A percentile compares a stretch with the other conserved stretches of the same genome.
Evolutionary conservation across 2,797 vertebrate species (phyloP).

Genomic region (Eutrigla gurnardus): DNA sequence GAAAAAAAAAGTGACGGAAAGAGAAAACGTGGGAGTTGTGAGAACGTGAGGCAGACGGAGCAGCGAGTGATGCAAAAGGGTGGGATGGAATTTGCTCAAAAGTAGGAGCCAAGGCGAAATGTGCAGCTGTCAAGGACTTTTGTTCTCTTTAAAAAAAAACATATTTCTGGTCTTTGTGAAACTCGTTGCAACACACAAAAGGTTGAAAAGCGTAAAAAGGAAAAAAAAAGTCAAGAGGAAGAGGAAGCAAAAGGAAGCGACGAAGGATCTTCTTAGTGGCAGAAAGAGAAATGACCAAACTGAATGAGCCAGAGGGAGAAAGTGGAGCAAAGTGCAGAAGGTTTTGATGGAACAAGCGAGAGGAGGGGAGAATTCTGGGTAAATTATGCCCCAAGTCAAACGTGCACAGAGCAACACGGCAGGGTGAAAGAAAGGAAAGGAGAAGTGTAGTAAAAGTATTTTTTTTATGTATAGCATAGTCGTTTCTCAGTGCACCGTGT

Average conservation of each 20-base stretch:
- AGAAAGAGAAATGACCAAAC: not conserved
- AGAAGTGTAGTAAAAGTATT: constrained; percentile 58
- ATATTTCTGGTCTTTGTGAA: constrained; percentile 30
- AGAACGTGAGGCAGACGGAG: constrained; percentile 74
- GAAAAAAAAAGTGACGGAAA: constrained; percentile 40
- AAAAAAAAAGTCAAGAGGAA: not conserved
- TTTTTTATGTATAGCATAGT: constrained; percentile 22
- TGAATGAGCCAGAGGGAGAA: not conserved
- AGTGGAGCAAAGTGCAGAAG: constrained; percentile 6
- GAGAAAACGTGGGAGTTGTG: constrained; percentile 72
- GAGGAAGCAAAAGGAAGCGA: not conserved
- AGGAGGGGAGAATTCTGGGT: not conserved
- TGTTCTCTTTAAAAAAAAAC: constrained; percentile 67
- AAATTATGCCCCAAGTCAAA: constrained; percentile 19
- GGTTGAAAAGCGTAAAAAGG: constrained; percentile 15
- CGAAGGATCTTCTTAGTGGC: not conserved
- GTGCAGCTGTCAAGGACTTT: constrained; percentile 79
- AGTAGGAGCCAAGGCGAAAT: constrained; percentile 74
- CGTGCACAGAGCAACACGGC: constrained; percentile 31
- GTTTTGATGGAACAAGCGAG: constrained; percentile 21
- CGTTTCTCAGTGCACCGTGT: constrained; percentile 79
- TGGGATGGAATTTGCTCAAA: constrained; percentile 79
- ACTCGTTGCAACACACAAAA: constrained; percentile 57
- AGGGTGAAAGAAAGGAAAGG: constrained; percentile 43
- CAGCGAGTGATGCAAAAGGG: constrained; percentile 74